Evolutionary conservation across 2,113 vertebrate species (phyloP), one percentile per base, ranked within the genome.

Genomic region (Chionis minor): DNA sequence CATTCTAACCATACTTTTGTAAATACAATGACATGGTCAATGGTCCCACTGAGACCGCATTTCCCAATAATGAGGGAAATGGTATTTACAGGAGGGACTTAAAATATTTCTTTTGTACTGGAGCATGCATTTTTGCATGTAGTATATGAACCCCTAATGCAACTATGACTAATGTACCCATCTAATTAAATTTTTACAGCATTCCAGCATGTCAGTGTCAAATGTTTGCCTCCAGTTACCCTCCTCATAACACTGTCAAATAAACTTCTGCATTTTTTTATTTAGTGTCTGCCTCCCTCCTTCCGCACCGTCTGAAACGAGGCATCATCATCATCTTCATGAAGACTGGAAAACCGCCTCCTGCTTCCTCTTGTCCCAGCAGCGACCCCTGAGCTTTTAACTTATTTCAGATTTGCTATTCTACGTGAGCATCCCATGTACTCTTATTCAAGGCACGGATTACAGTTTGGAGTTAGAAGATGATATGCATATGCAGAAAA

Each of bases 131-230:
- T 98, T 98, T 98, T 98, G 95, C 96, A 96, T 97, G 95, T 92
- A 96, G 96, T 78, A 67, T 97, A 97, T 96, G 97, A 98, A 98
- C 94, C 97, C 95, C 96, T 92, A 97, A 96, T 97, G 96, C 94
- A 98, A 71, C 96, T 97, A 97, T 98, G 98, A 98, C 98, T 98
- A 98, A 98, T 98, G 97, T 92, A 97, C 97, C 94, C 96, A 97
- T 97, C 98, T 98, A 98, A 98, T 98, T 98, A 98, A 98, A 98
- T 97, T 98, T 98, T 98, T 98, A 98, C 97, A 97, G 94, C 98
- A 98, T 98, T 98, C 98, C 98, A 98, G 90, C 20, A 10, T 96
- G 94, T 96, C 97, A 98, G 96, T 97, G 98, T 98, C 98, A 98
- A 98, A 98, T 98, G 94, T 98, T 98, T 98, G 96, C 97, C 96